Conservation (phyloP, 1,140 invertebrate species). For the Drosophila bifasciata region DNA sequence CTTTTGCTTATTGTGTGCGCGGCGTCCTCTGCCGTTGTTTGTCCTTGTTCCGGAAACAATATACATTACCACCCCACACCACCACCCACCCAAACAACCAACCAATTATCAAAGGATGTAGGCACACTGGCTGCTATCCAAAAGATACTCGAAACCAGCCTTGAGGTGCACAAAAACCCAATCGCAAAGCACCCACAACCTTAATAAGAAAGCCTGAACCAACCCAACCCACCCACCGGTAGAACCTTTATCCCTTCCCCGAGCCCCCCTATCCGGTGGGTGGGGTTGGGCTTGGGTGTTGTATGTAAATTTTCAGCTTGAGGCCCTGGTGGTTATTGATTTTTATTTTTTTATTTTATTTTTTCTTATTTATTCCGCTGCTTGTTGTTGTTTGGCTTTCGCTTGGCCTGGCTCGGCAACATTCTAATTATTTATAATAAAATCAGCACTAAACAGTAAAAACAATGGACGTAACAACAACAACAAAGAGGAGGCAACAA, state of each 20-base stretch:
- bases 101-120: background rate
- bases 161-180: conserved; percentile 41
- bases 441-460: conserved; percentile 53
- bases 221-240: conserved; percentile 1
- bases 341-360: conserved; percentile 46
- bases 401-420: conserved; percentile 43
- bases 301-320: conserved; percentile 47
- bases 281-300: background rate
- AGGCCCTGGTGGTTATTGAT: conserved; percentile 73
- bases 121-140: conserved; percentile 10
- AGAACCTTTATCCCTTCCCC: conserved; percentile 6
- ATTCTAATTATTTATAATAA: conserved; percentile 77
- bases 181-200: background rate
- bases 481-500: background rate
- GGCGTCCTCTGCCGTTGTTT: conserved; percentile 59
- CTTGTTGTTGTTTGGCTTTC: conserved; percentile 21
- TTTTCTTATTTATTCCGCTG: conserved; percentile 1
- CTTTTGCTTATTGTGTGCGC: conserved; percentile 54
- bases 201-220: background rate
- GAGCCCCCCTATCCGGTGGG: conserved; percentile 3
- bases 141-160: conserved; percentile 46
- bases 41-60: conserved; percentile 60
- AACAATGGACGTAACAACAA: conserved; percentile 4
- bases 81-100: conserved; percentile 7
- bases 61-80: conserved; percentile 23